Conservation (phyloP, 2,888 invertebrate species). For the Cheilosia vernalis region DNA sequence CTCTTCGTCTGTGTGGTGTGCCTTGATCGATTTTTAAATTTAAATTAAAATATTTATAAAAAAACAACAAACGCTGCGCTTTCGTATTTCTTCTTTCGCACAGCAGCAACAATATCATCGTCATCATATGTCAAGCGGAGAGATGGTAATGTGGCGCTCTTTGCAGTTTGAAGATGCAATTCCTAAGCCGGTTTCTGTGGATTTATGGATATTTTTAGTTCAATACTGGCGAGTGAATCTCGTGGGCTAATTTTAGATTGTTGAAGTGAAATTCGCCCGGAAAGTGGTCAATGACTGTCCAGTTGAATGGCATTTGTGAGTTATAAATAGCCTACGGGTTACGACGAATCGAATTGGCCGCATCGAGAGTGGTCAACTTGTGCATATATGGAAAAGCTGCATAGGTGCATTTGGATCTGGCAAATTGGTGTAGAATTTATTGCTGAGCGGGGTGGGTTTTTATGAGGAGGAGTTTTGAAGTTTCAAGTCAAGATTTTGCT, state of each 20-base stretch:
- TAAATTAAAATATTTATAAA: conserved; percentile 24
- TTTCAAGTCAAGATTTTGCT: no score
- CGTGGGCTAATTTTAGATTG: conserved; percentile 60
- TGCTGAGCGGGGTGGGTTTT: no score
- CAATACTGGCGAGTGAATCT: conserved; percentile 36
- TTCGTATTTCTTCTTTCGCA: conserved; percentile 33
- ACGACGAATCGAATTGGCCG: no score
- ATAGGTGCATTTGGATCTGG: no score
- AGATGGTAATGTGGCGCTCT: conserved; percentile 46
- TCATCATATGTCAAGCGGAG: background rate
- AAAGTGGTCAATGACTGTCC: conserved; percentile 64
- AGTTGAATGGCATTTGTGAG: conserved; percentile 41
- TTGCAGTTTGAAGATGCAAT: conserved; percentile 35
- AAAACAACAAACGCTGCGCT: background rate
- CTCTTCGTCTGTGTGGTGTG: background rate
- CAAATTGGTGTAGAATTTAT: no score
- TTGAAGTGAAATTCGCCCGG: conserved; percentile 48
- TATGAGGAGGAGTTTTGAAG: no score
- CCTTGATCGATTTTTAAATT: conserved; percentile 26
- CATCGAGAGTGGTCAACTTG: no score
- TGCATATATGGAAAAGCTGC: no score
- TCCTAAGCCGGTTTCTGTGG: conserved; percentile 43
- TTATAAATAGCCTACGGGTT: conserved; percentile 23
- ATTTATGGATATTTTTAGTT: conserved; percentile 53
- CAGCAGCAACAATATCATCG: background rate